These are phyloP conservation scores for Oligia latruncula DNA, from an alignment of 2,888 invertebrate genomes.

Conservation along the genomic window DNA sequence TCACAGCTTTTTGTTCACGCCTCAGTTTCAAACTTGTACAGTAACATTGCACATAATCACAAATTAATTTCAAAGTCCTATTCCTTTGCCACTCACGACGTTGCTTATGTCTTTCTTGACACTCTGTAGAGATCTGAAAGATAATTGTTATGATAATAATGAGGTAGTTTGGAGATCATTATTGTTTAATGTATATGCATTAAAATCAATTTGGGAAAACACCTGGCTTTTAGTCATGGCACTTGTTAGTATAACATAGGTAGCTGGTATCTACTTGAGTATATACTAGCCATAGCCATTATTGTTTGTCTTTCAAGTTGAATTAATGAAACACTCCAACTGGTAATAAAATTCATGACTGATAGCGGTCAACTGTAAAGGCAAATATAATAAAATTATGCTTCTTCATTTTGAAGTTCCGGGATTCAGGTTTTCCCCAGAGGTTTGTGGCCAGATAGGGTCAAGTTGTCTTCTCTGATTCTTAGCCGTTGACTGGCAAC, in stretches of 20 bases:
- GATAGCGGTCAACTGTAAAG: not conserved
- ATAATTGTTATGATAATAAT: slow-evolving; percentile 59
- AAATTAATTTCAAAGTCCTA: slow-evolving; percentile 41
- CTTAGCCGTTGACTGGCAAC: not conserved
- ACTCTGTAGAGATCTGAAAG: slow-evolving; percentile 79
- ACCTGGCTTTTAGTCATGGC: not conserved
- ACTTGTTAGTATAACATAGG: not conserved
- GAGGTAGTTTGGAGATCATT: slow-evolving; percentile 27
- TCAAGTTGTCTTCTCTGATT: not conserved
- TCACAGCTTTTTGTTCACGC: slow-evolving; percentile 56
- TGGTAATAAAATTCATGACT: slow-evolving; percentile 1
- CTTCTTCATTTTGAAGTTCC: slow-evolving; percentile 7
- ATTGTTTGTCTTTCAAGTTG: not conserved
- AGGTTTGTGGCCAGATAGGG: not conserved
- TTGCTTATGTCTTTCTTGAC: slow-evolving; percentile 57
- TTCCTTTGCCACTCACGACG: slow-evolving; percentile 44
- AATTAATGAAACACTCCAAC: not conserved
- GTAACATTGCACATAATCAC: slow-evolving; percentile 54
- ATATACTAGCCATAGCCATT: not conserved
- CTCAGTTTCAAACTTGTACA: slow-evolving; percentile 56
- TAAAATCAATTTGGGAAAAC: slow-evolving; percentile 25
- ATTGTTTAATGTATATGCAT: slow-evolving; percentile 34
- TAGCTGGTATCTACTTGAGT: not conserved
- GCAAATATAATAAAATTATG: slow-evolving; percentile 3
- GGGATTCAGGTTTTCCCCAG: not conserved